Base-by-base conservation (phyloP, 2,113 vertebrate genomes). In the Andinoacara biseriatus region DNA sequence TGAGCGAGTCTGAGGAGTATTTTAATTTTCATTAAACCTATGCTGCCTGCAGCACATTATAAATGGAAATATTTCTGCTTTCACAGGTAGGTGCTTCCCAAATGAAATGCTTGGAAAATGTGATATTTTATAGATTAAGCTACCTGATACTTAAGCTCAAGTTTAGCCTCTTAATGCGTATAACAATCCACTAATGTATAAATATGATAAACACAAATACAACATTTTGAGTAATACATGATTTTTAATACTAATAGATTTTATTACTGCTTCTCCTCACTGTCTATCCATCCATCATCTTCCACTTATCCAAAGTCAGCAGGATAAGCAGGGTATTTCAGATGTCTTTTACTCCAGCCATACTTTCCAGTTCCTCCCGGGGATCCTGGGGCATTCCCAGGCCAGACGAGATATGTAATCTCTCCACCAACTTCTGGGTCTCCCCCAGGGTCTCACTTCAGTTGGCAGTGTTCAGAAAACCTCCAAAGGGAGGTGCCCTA, bases 141-240 rank as follows among this genome's bases (percentile, higher is more conserved):
- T 31, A n/a, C 65, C 24, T 7, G 15, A 49, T 69, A 29, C 43
- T 49, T 49, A 17, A 54, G 67, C 46, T 72, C 63, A 46, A 72
- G 10, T 31, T 52, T 18, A 18, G n/a, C 61, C 11, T 40, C 4
- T n/a, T 4, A 22, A 63, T 38, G 10, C 5, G n/a, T 40, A 22
- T 22, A 63, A 63, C 7, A 63, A 63, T 63, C 20, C 10, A 40
- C 33, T 63, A 22, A 63, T 63, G 61, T 63, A 40, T 20, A 38
- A 40, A 31, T 69, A 43, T 29, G 20, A 24, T 69, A 29, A 29
- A 52, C 17, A 52, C 65, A 69, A 69, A 52, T 69, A 49, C 0
- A 0, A 13, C 2, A 20, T 31, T 24, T 43, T 43, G 13, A 65
- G 15, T 65, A 65, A 63, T 40, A 24, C 1, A 0, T 40, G 6